Percentiles rank a stretch among this genome's conserved stretches.
Conservation (phyloP, 2,797 vertebrate genomes). For the Typhlichthys subterraneus region DNA sequence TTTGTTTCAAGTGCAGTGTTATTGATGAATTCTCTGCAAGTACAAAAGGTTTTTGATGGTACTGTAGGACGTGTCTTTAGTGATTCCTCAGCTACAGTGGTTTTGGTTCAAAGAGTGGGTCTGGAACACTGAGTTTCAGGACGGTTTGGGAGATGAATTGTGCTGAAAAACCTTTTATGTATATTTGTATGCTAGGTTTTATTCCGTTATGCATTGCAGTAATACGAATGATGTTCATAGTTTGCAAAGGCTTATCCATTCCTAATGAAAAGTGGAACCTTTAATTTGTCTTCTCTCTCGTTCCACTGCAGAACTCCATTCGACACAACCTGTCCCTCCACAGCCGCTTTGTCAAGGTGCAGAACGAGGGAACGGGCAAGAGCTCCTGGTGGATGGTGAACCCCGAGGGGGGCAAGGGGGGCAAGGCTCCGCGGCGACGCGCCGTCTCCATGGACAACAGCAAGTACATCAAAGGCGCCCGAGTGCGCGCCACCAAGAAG, state of each 20-base stretch:
- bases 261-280: too few species aligned
- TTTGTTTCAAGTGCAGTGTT: not conserved
- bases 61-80: too few species aligned
- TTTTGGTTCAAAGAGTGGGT: too few species aligned
- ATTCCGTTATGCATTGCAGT: not conserved
- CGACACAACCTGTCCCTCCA: conserved; percentile 97
- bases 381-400: conserved; percentile 99
- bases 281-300: not conserved
- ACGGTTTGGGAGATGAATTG: too few species aligned
- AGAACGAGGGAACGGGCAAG: conserved; percentile 97
- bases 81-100: too few species aligned
- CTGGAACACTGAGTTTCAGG: too few species aligned
- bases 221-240: not conserved
- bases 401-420: conserved; percentile 93
- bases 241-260: too few species aligned
- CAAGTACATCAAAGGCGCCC: conserved; percentile 93
- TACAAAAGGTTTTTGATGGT: not conserved
- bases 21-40: not conserved
- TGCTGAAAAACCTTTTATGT: too few species aligned
- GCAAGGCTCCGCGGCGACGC: conserved; percentile 91
- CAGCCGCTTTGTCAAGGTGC: conserved; percentile 94
- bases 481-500: conserved; percentile 95
- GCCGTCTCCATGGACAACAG: conserved; percentile 99
- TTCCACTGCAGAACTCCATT: conserved; percentile 89
- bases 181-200: too few species aligned